phyloP scores from a whole-genome alignment of 2,797 vertebrate genomes.

The Petrocephalus schoutedeni region DNA sequence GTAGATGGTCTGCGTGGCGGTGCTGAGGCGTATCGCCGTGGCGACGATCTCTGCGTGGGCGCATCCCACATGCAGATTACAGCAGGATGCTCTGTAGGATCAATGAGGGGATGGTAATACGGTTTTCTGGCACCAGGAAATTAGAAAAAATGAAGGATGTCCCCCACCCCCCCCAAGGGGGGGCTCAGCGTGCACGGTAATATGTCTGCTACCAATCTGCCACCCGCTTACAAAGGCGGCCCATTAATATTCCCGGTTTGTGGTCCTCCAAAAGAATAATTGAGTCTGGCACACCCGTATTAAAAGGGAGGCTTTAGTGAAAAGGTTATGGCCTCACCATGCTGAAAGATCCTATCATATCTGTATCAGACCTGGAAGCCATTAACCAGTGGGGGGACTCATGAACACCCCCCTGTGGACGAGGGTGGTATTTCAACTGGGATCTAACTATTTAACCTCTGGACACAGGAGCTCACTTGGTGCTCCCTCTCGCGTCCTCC shows the following conservation, averaged over 20 bases:
- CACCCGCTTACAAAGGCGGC: neutral
- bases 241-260: neutral
- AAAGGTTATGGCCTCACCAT: neutral
- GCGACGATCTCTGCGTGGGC: neutral
- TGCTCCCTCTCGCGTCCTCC: neutral
- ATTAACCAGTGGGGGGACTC: neutral
- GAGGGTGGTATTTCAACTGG: neutral
- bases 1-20: neutral
- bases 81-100: neutral
- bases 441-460: neutral
- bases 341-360: neutral
- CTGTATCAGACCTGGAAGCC: neutral
- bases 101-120: neutral
- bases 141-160: conserved; percentile 5
- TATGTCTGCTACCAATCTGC: conserved; percentile 6
- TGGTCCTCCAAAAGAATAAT: neutral
- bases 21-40: neutral
- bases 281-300: neutral
- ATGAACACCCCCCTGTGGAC: neutral
- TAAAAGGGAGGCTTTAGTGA: neutral
- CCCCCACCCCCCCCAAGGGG: too few relatives aligned
- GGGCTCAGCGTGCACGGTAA: neutral
- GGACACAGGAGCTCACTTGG: neutral
- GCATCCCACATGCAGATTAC: neutral
- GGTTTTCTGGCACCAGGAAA: neutral